phyloP scores from a whole-genome alignment of 2,888 invertebrate species.

The Hirtodrosophila duncani region DNA sequence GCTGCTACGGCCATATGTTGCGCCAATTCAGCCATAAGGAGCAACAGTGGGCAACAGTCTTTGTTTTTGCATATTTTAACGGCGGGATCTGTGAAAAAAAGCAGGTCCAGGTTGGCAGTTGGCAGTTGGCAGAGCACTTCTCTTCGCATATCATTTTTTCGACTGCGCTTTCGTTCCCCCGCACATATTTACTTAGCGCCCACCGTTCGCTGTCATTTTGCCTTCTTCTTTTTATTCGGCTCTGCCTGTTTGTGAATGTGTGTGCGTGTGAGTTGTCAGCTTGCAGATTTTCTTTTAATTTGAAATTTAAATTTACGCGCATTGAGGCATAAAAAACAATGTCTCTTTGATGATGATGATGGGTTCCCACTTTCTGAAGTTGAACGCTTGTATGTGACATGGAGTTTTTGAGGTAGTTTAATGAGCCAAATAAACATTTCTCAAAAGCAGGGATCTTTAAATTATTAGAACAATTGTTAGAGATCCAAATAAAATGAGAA shows the following conservation, averaged over 20 bases:
- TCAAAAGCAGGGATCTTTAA: no score
- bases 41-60: no score
- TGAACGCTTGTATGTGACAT: no score
- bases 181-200: constrained; percentile 27
- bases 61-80: no score
- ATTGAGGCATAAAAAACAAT: constrained; percentile 44
- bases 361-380: no score
- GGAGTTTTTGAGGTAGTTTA: no score
- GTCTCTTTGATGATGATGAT: constrained; percentile 51
- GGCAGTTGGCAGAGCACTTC: constrained; percentile 41
- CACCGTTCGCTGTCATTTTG: constrained; percentile 2
- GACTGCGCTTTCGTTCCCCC: constrained; percentile 40
- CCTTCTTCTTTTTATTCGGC: constrained; percentile 4
- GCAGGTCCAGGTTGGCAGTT: not conserved
- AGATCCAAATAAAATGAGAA: no score
- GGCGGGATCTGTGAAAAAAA: no score
- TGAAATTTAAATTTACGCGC: constrained; percentile 73
- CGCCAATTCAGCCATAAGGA: constrained; percentile 65
- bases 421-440: no score
- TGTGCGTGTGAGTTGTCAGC: constrained; percentile 39
- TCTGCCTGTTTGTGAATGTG: constrained; percentile 4
- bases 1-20: constrained; percentile 66
- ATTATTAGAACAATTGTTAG: no score
- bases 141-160: constrained; percentile 15
- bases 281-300: constrained; percentile 61